Base-by-base conservation (phyloP, 2,888 invertebrate genomes). In the Drosophila pegasa region DNA sequence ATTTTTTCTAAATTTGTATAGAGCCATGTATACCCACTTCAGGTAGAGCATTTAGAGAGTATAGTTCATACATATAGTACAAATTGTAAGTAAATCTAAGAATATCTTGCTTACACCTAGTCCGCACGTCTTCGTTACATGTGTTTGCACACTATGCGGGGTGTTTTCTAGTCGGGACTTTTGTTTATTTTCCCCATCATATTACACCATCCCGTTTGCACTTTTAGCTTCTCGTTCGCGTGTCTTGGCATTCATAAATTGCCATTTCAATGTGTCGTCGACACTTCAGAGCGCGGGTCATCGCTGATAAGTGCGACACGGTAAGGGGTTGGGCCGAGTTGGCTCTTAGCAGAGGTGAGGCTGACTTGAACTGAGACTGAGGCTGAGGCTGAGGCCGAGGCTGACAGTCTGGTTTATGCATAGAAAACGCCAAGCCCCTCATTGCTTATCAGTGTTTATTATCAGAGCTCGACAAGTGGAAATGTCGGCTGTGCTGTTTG, bases 381-480 rank as follows among this genome's bases (percentile, higher is more conserved):
- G 58, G 18, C 20, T 45, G 29, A 45, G 64, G 16, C 37, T 47
- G 22, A 31, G 45, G 16, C 37, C 8, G 47, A 14, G 31, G 31
- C 40, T 62, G 50, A 22, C 18, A 47, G 51, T 33, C 22, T 22
- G 41, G 58, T 16, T 59, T 62, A 57, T 65, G 64, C 76, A 82
- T 71, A 61, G 64, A 51, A 52, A 50, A 50, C 5, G 48, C 31
- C 65, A 50, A 56, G 68, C 68, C 50, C 48, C 55, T 55, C 47
- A 45, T 47, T n/a, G 18, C 58, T 50, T 82, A 82, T 82, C 89
- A 67, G 59, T 69, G 65, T 64, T 89, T 87, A 78, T 85, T 71
- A 83, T 83, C 85, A 52, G 55, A 45, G 52, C 72, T 72, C 52
- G 57, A 45, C 59, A 71, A 54, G 80, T 67, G 71, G 68, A 66